A percentile compares a stretch with the other conserved stretches of the same genome.
phyloP scores from a whole-genome alignment of 2,888 invertebrate genomes.

The Dolichopus griseipennis region DNA sequence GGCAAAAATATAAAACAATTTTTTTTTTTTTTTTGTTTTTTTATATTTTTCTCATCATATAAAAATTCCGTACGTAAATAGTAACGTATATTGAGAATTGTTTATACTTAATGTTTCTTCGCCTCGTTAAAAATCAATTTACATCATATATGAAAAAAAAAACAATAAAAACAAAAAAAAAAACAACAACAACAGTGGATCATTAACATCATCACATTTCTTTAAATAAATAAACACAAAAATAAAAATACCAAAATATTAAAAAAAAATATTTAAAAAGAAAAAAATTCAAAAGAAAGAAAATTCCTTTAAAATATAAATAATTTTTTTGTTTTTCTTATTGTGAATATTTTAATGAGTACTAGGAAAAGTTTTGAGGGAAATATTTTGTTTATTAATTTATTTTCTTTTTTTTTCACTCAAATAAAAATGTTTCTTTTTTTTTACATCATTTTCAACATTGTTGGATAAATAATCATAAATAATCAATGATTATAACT shows the following conservation, averaged over 20 bases:
- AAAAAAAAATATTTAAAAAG: background rate
- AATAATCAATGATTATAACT: too few species aligned
- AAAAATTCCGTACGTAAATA: too few species aligned
- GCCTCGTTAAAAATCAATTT: background rate
- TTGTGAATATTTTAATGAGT: background rate
- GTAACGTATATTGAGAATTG: too few species aligned
- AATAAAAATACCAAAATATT: background rate
- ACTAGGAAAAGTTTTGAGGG: background rate
- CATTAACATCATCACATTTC: background rate
- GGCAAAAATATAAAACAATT: too few species aligned
- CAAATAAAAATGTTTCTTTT: too few species aligned
- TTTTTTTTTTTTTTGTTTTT: too few species aligned
- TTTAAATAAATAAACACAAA: background rate
- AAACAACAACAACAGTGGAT: background rate
- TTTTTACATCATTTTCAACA: too few species aligned
- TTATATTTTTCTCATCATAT: too few species aligned
- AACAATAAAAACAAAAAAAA: background rate
- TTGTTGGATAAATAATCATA: too few species aligned
- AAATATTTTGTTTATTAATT: background rate
- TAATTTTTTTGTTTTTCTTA: too few species aligned
- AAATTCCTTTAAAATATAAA: too few species aligned
- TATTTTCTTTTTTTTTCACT: background rate
- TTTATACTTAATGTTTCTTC: background rate
- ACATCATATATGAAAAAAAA: background rate
- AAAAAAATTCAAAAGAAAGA: too few species aligned